Evolutionary conservation across 2,888 invertebrate species (phyloP), one percentile per base, ranked within the genome.

Genomic region (Cancer borealis): DNA sequence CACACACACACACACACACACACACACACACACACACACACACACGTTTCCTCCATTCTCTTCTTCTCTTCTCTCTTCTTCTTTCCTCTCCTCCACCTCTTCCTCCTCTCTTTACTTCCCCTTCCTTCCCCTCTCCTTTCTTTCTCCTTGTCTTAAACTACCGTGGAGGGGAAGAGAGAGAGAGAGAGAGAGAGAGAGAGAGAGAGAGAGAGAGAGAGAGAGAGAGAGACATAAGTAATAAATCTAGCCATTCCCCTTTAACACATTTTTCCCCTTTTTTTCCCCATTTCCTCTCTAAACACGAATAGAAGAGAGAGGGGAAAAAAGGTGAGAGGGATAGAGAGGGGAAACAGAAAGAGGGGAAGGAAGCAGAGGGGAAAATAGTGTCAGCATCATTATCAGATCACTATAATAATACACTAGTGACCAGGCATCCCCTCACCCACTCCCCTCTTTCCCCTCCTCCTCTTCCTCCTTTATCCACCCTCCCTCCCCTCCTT

Each of bases 151-250:
- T 90, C 47, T 49, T 30, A 30, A 8, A 39, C 39, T 46, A n/a
- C n/a, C 66, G 21, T 66, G 8, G 66, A 66, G n/a, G 2, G n/a
- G n/a, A 3, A 66, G 66, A n/a, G n/a, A 66, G 66, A 66, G 66
- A n/a, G n/a, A n/a, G n/a, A 66, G n/a, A n/a, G 66, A n/a, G 66
- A 66, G 66, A 21, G n/a, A 66, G 21, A 66, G 66, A 66, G n/a
- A n/a, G n/a, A 66, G 66, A 66, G 66, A 66, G 66, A 66, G 66
- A 66, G 66, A 66, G 66, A 66, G 66, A 66, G 60, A 66, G 21
- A 66, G 60, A 21, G 49, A 49, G 2, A 39, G 39, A 39, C 39
- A 39, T 39, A 39, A 39, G 39, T 39, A 39, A 39, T 39, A 39
- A 39, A 39, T 39, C 39, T 39, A 39, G 39, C 39, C 39, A 39